Percentiles rank a stretch among this genome's conserved stretches.
Evolutionary conservation across 2,888 invertebrate species (phyloP).

Genomic region (Rhimphoctona megacephalus): DNA sequence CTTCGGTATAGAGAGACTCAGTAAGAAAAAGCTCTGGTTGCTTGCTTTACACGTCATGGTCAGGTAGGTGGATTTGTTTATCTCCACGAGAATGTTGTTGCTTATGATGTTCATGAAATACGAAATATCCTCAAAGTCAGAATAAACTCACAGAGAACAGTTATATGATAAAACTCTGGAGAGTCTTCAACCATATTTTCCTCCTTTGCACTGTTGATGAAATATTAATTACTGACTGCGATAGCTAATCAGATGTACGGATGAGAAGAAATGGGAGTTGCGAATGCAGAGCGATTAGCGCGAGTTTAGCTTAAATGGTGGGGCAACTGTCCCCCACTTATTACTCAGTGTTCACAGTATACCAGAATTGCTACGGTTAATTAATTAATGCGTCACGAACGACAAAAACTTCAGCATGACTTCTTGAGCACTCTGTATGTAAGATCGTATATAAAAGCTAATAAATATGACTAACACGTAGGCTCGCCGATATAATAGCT

Average conservation of each 20-base stretch:
- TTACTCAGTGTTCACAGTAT: not conserved
- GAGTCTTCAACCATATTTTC: not conserved
- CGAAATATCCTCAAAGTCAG: not conserved
- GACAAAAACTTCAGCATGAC: not conserved
- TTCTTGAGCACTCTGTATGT: slow-evolving; percentile 3
- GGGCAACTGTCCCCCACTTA: not conserved
- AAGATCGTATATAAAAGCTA: slow-evolving; percentile 23
- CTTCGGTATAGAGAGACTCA: slow-evolving; percentile 4
- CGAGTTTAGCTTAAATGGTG: not conserved
- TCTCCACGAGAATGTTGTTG: slow-evolving; percentile 1
- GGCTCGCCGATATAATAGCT: slow-evolving; percentile 6
- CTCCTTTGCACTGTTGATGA: not conserved
- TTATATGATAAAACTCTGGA: not conserved
- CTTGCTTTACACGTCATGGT: slow-evolving; percentile 36
- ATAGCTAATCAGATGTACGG: not conserved
- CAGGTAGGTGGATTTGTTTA: not conserved
- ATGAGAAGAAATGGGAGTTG: not conserved
- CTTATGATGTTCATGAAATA: slow-evolving; percentile 20
- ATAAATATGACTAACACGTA: slow-evolving; percentile 43
- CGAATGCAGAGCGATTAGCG: not conserved
- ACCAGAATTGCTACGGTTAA: not conserved
- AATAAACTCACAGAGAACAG: not conserved
- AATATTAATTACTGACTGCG: not conserved
- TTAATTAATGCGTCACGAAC: not conserved
- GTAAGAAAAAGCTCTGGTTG: slow-evolving; percentile 27